Conservation (phyloP, 1,140 invertebrate genomes). For the Sminthurinus signatus region DNA sequence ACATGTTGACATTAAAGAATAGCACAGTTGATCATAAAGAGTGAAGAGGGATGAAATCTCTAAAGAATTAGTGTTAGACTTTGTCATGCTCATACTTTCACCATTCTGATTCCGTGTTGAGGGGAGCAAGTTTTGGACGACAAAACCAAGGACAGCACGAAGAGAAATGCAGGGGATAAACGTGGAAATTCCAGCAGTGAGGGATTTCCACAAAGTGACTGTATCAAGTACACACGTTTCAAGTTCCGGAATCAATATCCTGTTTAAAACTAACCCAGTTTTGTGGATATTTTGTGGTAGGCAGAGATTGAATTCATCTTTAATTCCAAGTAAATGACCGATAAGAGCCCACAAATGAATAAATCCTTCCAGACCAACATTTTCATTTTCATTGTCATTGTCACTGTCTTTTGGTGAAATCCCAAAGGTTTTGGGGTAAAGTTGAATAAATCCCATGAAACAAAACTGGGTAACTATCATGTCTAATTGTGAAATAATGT, state of each 20-base stretch:
- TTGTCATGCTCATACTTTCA: too few species aligned
- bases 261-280: slow-evolving; percentile 1
- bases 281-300: slow-evolving; percentile 38
- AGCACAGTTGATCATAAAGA: not conserved
- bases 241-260: slow-evolving; percentile 27
- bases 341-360: slow-evolving; percentile 51
- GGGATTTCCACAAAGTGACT: slow-evolving; percentile 24
- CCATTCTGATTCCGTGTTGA: too few species aligned
- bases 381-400: slow-evolving; percentile 22
- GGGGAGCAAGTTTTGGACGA: not conserved
- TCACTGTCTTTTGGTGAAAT: slow-evolving; percentile 29
- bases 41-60: not conserved
- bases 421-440: slow-evolving; percentile 55
- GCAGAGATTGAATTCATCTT: slow-evolving; percentile 55
- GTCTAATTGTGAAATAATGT: slow-evolving; percentile 61
- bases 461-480: slow-evolving; percentile 78
- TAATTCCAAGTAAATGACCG: slow-evolving; percentile 49
- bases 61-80: not conserved
- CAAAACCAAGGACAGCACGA: slow-evolving; percentile 19
- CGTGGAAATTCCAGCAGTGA: slow-evolving; percentile 19
- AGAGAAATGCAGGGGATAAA: slow-evolving; percentile 35
- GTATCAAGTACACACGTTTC: slow-evolving; percentile 9
- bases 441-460: slow-evolving; percentile 69
- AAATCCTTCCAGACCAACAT: slow-evolving; percentile 46
- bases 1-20: not conserved